phyloP scores from a whole-genome alignment of 2,797 vertebrate genomes.

The Anguilla pacifica region DNA sequence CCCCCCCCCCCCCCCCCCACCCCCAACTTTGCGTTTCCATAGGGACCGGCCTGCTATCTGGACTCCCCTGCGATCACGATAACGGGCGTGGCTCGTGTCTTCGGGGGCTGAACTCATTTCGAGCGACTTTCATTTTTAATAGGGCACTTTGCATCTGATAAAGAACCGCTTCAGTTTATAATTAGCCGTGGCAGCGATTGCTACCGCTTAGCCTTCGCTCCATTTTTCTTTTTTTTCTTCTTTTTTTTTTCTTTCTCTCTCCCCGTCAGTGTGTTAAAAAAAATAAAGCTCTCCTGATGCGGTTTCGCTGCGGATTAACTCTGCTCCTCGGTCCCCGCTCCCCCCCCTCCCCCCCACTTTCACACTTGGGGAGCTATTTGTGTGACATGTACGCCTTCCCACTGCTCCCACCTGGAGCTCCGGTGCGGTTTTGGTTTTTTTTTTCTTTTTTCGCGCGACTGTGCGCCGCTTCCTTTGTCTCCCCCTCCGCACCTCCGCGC shows the following conservation, averaged over 20 bases:
- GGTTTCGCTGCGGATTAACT: neutral
- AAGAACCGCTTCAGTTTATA: slow-evolving; percentile 46
- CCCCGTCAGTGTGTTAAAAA: slow-evolving; percentile 38
- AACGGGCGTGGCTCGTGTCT: slow-evolving; percentile 31
- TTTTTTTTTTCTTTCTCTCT: neutral
- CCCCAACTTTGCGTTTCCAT: neutral
- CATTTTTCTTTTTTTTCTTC: neutral
- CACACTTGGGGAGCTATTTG: slow-evolving; percentile 11
- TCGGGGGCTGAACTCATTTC: slow-evolving; percentile 42
- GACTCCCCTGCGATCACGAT: slow-evolving; percentile 26
- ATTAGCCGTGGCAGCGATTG: slow-evolving; percentile 27
- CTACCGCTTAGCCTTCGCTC: neutral
- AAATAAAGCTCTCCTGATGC: slow-evolving; percentile 50
- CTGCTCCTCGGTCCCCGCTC: neutral
- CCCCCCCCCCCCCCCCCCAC: neutral
- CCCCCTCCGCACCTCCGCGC: neutral
- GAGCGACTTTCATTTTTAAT: slow-evolving; percentile 69
- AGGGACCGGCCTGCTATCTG: neutral
- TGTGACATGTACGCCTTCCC: neutral
- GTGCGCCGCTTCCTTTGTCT: slow-evolving; percentile 3
- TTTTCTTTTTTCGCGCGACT: neutral
- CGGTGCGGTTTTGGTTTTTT: neutral
- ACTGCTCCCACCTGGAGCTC: neutral
- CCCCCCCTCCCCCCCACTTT: neutral
- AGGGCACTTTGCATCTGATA: slow-evolving; percentile 68